phyloP scores from a whole-genome alignment of 2,888 invertebrate species.

The Julus scanicus region DNA sequence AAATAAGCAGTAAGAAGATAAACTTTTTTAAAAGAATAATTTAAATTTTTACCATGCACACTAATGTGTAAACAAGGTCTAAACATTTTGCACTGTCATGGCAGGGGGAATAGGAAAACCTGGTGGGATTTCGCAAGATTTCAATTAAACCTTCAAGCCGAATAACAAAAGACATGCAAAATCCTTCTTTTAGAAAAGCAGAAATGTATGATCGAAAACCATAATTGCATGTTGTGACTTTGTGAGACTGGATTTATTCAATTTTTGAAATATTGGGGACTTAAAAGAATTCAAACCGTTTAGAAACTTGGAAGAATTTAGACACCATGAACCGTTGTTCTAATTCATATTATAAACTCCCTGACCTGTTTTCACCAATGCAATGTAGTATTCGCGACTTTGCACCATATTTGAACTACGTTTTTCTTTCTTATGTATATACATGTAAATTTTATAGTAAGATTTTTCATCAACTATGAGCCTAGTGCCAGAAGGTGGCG shows the following conservation, averaged over 20 bases:
- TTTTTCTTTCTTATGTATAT: too few species aligned
- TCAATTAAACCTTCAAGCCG: slow-evolving; percentile 20
- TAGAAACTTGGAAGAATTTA: too few species aligned
- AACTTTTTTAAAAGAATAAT: slow-evolving; percentile 31
- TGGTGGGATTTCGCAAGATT: neutral
- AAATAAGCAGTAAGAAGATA: slow-evolving; percentile 23
- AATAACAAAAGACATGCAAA: neutral
- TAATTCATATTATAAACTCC: neutral
- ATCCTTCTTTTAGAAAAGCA: neutral
- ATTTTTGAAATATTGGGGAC: neutral
- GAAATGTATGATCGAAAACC: neutral
- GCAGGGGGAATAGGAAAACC: slow-evolving; percentile 23
- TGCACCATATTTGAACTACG: neutral
- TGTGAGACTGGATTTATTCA: neutral
- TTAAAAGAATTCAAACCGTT: too few species aligned
- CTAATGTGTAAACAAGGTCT: slow-evolving; percentile 29
- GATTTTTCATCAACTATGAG: too few species aligned
- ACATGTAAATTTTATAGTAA: too few species aligned
- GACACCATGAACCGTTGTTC: too few species aligned
- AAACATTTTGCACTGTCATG: neutral
- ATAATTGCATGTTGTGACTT: neutral
- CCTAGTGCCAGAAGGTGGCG: neutral
- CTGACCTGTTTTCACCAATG: neutral
- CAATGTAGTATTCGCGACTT: neutral
- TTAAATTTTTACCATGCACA: slow-evolving; percentile 21